Conservation (phyloP, 1,140 invertebrate species). For the Eufriesea mexicana region DNA sequence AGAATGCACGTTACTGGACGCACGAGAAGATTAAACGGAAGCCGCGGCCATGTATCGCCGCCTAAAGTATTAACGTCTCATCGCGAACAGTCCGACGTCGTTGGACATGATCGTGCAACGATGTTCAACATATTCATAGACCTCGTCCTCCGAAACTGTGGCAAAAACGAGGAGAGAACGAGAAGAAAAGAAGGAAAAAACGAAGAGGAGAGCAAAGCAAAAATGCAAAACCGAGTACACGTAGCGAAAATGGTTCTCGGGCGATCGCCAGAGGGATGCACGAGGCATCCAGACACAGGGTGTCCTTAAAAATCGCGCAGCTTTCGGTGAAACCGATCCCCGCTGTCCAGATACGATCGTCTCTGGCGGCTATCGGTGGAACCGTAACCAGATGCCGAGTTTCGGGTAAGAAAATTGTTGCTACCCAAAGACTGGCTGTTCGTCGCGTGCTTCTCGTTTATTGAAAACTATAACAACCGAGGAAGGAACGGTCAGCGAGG, state of each 20-base stretch:
- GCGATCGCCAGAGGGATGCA: not conserved
- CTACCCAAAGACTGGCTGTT: not conserved
- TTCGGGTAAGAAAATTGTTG: conserved; percentile 39
- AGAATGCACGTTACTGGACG: not conserved
- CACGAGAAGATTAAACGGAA: not conserved
- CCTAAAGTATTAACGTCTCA: not conserved
- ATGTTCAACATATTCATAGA: not conserved
- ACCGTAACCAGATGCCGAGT: conserved; percentile 32
- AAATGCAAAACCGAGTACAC: not conserved
- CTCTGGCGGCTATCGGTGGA: conserved; percentile 42
- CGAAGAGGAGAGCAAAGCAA: not conserved
- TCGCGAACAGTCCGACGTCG: not conserved
- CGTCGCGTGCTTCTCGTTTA: conserved; percentile 65
- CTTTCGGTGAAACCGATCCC: not conserved
- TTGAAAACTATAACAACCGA: conserved; percentile 60
- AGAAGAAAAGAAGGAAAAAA: too few species aligned
- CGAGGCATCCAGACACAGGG: not conserved
- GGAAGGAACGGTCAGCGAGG: not conserved
- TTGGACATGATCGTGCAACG: not conserved
- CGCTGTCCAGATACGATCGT: conserved; percentile 19
- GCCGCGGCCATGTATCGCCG: not conserved
- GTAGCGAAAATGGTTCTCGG: not conserved
- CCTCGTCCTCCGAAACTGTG: not conserved
- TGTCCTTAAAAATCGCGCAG: not conserved
- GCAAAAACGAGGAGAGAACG: not conserved